Base-by-base conservation (phyloP, 1,140 invertebrate genomes). In the Papilio helenus region DNA sequence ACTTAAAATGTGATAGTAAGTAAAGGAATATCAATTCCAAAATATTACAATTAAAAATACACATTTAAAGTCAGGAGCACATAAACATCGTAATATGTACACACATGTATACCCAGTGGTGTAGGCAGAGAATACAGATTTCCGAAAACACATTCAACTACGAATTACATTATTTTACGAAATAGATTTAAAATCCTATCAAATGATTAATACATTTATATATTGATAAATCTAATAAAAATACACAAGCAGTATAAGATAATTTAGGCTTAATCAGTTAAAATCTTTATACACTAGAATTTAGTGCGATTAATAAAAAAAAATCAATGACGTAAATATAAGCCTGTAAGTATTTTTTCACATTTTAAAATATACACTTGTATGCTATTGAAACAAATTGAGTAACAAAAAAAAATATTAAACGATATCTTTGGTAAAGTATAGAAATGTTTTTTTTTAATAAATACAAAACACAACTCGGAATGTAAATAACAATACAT, bases 1-100 rank as follows among this genome's bases (percentile, higher is more conserved):
- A 74, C 2, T 74, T 23, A 74, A 74, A 74, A 74, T 16, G 0
- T 23, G 23, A 74, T 72, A 8, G 20, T 4, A 72, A 16, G 23
- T 49, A 74, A 8, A 46, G 16, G 44, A n/a, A 49, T 49, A 74
- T 46, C 29, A 44, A 26, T 42, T 74, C 44, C 34, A 46, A 1
- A 49, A 74, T 51, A 49, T 23, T 26, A 73, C 39, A 74, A 9
- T 72, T 72, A 72, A 44, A 7, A 49, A 14, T 29, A 34, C 61
- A 68, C 61, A 29, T 68, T 29, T 5, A 58, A 58, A 29, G 61
- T 68, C 61, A 68, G 14, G 26, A 68, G 23, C 20, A 23, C 1
- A 3, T 61, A 61, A 61, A 61, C 8, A 7, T 61, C 51, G 7
- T 55, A 20, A 10, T 18, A 51, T 18, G 18, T 51, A 18, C 49